These are phyloP conservation scores for Scaptomyza caliginosa DNA, from an alignment of 2,888 invertebrate genomes.

Conservation along the genomic window DNA sequence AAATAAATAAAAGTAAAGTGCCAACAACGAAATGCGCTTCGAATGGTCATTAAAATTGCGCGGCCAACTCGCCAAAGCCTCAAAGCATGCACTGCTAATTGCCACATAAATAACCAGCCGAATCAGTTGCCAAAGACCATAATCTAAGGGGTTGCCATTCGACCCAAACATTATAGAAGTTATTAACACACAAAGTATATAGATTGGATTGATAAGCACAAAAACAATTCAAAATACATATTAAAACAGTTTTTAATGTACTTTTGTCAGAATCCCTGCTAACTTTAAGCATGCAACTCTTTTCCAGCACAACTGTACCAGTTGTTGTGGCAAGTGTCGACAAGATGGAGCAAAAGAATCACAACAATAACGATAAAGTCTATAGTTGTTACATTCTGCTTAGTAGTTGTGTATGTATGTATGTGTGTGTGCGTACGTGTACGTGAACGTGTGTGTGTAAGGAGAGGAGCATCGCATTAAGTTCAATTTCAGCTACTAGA, in stretches of 20 bases:
- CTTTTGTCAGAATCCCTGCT: too few species aligned
- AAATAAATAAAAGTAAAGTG: conserved; percentile 78
- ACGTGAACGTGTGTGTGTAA: conserved; percentile 10
- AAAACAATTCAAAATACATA: not conserved
- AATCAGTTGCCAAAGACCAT: conserved; percentile 26
- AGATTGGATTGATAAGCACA: conserved; percentile 54
- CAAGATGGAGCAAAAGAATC: not conserved
- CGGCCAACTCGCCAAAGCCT: conserved; percentile 41
- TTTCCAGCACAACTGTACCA: conserved; percentile 17
- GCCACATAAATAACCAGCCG: conserved; percentile 73
- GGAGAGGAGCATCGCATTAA: conserved; percentile 61
- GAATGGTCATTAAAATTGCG: conserved; percentile 75
- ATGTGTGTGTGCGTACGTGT: conserved; percentile 2
- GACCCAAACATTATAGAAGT: not conserved
- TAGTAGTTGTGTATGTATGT: conserved; percentile 10
- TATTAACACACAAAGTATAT: not conserved
- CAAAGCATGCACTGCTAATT: conserved; percentile 72
- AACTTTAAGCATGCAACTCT: too few species aligned
- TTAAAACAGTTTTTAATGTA: not conserved
- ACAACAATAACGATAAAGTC: conserved; percentile 15
- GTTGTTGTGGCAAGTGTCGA: not conserved
- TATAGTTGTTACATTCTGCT: conserved; percentile 23
- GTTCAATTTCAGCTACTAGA: conserved; percentile 78
- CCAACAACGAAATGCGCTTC: conserved; percentile 77
- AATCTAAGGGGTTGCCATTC: conserved; percentile 17